Evolutionary conservation across 2,888 invertebrate genomes (phyloP).

Genomic region (Uropetala carovei): DNA sequence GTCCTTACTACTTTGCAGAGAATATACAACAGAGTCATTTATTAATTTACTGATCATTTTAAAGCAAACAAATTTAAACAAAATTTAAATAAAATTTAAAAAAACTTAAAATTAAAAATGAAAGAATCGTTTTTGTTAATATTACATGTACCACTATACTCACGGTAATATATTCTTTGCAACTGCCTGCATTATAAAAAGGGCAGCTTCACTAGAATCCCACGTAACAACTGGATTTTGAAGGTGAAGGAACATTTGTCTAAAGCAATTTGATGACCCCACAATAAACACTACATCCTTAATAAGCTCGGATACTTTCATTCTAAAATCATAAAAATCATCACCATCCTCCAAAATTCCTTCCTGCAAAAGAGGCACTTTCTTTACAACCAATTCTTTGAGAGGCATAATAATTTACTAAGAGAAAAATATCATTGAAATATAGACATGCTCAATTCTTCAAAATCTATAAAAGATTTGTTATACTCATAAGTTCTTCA

Average conservation of each 20-base stretch:
- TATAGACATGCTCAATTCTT: too few species aligned
- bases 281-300: conserved; percentile 98
- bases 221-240: conserved; percentile 86
- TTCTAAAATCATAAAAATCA: conserved; percentile 90
- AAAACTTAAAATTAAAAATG: conserved; percentile 35
- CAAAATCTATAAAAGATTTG: too few species aligned
- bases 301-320: conserved; percentile 93
- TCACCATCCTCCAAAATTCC: conserved; percentile 90
- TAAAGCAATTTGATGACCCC: conserved; percentile 93
- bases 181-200: conserved; percentile 96
- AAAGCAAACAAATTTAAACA: conserved; percentile 6
- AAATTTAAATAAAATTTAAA: conserved; percentile 21
- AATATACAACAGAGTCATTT: neutral
- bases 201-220: conserved; percentile 95
- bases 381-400: neutral
- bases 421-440: too few species aligned
- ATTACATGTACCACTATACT: conserved; percentile 74
- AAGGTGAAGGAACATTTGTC: conserved; percentile 91
- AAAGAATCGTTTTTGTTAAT: neutral
- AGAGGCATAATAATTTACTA: too few species aligned
- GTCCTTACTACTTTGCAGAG: neutral
- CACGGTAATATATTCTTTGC: conserved; percentile 96
- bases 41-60: neutral
- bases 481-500: neutral
- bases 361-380: conserved; percentile 75